Evolutionary conservation across 1,140 invertebrate genomes (phyloP), one percentile per base, ranked within the genome.

Genomic region (Meteorus sp.): DNA sequence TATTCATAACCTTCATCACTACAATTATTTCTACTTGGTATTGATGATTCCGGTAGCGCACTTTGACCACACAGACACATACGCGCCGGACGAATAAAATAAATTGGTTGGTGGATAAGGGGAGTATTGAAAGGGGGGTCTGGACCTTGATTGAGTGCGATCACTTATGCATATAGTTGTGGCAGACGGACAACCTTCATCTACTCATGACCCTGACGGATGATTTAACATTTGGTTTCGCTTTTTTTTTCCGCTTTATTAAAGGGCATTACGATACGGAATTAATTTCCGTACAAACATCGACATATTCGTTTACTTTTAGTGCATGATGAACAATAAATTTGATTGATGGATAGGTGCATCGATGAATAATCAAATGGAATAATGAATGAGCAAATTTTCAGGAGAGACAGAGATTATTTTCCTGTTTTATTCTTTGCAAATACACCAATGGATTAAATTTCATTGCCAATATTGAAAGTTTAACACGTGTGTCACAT

Each of bases 371-470:
- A 65, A 71, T 64, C 61, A 64, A 54, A 66, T 52, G 56, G 66
- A 69, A 65, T 59, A 68, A n/a, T 62, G 62, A 63, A 61, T 68
- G 58, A 62, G 60, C 23, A 20, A 25, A 67, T 69, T 68, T 64
- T 64, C 64, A 54, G 55, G 43, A 25, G 39, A 53, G 45, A 61
- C 19, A 43, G 25, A 57, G 50, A 60, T n/a, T n/a, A 67, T 61
- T 69, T 68, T 66, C 47, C 64, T 70, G 70, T 70, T 68, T 72
- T 69, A 67, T 70, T 73, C 69, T 73, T 73, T 73, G 71, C 71
- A 73, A 73, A 73, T 73, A 73, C 19, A 25, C 70, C 71, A 70
- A 73, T 73, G 71, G 67, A 73, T 71, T 73, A 73, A 73, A 73
- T 73, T 65, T 64, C 71, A 70, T 71, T 73, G 65, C 67, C 68